Conservation (phyloP, 2,113 vertebrate species). For the Bos javanicus region DNA sequence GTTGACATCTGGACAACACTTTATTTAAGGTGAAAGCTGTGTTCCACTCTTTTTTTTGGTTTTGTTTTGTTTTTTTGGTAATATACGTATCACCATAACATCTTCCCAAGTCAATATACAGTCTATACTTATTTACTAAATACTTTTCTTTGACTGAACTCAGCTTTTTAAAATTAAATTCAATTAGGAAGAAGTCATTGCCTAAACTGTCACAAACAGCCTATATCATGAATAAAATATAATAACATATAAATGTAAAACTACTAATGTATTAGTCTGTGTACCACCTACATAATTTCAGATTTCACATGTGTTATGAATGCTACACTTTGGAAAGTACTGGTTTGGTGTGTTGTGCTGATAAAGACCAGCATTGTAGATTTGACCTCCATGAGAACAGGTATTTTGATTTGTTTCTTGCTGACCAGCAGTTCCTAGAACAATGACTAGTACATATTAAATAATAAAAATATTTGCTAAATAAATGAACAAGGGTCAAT, state of each 20-base stretch:
- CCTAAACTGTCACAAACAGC: background rate
- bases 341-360: background rate
- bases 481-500: background rate
- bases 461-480: background rate
- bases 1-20: background rate
- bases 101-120: background rate
- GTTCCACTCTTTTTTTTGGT: background rate
- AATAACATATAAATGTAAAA: background rate
- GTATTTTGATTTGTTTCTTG: background rate
- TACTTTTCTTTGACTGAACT: background rate
- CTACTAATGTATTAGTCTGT: background rate
- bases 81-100: background rate
- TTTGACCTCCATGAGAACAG: background rate
- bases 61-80: background rate
- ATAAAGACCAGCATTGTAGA: background rate
- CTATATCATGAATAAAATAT: background rate
- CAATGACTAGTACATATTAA: background rate
- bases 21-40: constrained; percentile 9
- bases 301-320: background rate
- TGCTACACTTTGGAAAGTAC: background rate
- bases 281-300: background rate
- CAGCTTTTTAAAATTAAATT: constrained; percentile 21
- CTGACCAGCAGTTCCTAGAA: background rate
- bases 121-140: background rate
- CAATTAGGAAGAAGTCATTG: background rate